A percentile compares a stretch with the other conserved stretches of the same genome.
These are phyloP conservation scores for Thaumetopoea pityocampa DNA, from an alignment of 1,140 invertebrate genomes.

Conservation along the genomic window DNA sequence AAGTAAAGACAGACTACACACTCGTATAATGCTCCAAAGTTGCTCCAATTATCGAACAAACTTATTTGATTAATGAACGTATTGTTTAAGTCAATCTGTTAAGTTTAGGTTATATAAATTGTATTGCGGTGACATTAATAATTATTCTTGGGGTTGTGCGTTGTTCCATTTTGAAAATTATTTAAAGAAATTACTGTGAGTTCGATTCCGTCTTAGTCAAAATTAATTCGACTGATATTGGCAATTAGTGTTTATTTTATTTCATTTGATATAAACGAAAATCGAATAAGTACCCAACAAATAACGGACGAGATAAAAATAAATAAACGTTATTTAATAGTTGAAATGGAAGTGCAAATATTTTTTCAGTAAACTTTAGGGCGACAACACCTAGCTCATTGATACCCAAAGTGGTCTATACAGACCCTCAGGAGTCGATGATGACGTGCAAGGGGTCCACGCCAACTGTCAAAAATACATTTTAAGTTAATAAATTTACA, in stretches of 20 bases:
- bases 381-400: neutral
- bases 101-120: constrained; percentile 47
- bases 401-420: too few relatives aligned
- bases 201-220: constrained; percentile 55
- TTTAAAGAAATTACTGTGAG: constrained; percentile 31
- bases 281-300: constrained; percentile 10
- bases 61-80: neutral
- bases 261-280: constrained; percentile 11
- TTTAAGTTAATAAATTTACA: too few relatives aligned
- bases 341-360: constrained; percentile 6
- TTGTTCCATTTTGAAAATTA: constrained; percentile 46
- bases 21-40: constrained; percentile 9
- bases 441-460: too few relatives aligned
- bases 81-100: constrained; percentile 57
- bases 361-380: neutral
- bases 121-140: constrained; percentile 32
- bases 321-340: constrained; percentile 1
- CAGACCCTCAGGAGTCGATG: too few relatives aligned
- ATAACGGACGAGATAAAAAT: constrained; percentile 3
- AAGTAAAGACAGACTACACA: too few relatives aligned
- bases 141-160: constrained; percentile 56
- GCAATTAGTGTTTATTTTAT: constrained; percentile 14
- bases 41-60: constrained; percentile 2
- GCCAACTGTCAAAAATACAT: too few relatives aligned
- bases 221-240: constrained; percentile 43